Conservation (phyloP, 2,113 vertebrate genomes). For the Podarcis cretensis region DNA sequence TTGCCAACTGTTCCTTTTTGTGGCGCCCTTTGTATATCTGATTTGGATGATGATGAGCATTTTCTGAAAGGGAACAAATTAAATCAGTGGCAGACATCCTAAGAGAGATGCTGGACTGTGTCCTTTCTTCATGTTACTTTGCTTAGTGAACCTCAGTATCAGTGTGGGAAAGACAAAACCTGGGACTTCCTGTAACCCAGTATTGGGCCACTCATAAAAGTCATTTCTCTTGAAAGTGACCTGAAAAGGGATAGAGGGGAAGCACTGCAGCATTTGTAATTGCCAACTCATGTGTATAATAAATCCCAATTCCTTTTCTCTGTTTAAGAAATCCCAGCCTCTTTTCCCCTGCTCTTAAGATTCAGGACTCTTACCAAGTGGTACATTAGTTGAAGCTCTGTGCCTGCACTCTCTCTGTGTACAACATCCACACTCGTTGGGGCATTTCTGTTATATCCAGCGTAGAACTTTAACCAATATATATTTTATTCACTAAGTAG, state of each 20-base stretch:
- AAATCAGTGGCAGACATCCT: conserved; percentile 9
- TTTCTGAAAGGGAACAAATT: conserved; percentile 31
- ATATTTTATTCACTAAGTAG: not conserved
- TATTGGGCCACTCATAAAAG: conserved; percentile 6
- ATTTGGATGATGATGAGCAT: conserved; percentile 12
- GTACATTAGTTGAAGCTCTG: conserved; percentile 3
- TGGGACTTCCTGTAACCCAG: conserved; percentile 11
- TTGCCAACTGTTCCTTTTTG: not conserved
- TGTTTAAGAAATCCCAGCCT: not conserved
- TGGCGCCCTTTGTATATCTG: not conserved
- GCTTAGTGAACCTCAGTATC: conserved; percentile 3
- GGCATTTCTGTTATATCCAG: not conserved
- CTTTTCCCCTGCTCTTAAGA: not conserved
- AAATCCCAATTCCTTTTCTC: not conserved
- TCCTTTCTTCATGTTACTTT: conserved; percentile 25
- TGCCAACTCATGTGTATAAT: not conserved
- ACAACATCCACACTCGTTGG: not conserved
- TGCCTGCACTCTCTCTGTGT: not conserved
- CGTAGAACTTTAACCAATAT: not conserved
- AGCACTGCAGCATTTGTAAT: not conserved
- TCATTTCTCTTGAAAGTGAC: not conserved
- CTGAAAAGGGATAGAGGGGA: not conserved
- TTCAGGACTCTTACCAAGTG: not conserved
- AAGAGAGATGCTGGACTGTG: not conserved
- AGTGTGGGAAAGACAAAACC: conserved; percentile 18